Evolutionary conservation across 2,113 vertebrate genomes (phyloP), one percentile per base, ranked within the genome.

Genomic region (Vireo altiloquus): DNA sequence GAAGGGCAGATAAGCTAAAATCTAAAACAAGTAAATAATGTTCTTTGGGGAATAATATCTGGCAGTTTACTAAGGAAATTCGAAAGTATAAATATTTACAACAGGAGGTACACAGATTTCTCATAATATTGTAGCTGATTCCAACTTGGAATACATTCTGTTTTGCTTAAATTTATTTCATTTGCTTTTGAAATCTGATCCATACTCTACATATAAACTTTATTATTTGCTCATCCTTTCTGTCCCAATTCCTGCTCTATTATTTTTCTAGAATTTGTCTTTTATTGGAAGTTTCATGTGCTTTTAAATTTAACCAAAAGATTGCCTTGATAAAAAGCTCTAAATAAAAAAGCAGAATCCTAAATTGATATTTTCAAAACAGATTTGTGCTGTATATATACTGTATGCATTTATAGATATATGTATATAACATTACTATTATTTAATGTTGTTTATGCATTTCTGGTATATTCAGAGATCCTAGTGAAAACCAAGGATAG

Each of bases 1-100:
- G 82, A 96, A 95, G 77, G 39, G 52, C 87, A 95, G 76, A 94
- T 92, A 89, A 95, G 53, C 53, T 77, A 69, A 97, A 96, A 82
- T n/a, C 57, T 89, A 68, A 95, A 96, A 87, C 37, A 92, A 94
- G 91, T 77, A 94, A 91, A 94, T 61, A 79, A 88, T 80, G 31
- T 77, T 91, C 77, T 94, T 49, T 75, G 57, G 77, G 83, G 82
- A 89, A 92, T 96, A 61, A 49, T 76, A 72, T 76, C 94, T 97
- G 92, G 92, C 88, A 92, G 87, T 88, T 94, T 91, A 94, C 76
- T 92, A 87, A 91, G 79, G 96, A 94, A 97, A 93, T 69, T 81
- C 30, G 47, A 63, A 89, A 93, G 54, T 49, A 84, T 96, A 97
- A 98, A 95, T 95, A 95, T 96, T 94, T 96, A 91, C 87, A 96